Evolutionary conservation across 2,797 vertebrate genomes (phyloP).

Genomic region (Acanthurus tractus): DNA sequence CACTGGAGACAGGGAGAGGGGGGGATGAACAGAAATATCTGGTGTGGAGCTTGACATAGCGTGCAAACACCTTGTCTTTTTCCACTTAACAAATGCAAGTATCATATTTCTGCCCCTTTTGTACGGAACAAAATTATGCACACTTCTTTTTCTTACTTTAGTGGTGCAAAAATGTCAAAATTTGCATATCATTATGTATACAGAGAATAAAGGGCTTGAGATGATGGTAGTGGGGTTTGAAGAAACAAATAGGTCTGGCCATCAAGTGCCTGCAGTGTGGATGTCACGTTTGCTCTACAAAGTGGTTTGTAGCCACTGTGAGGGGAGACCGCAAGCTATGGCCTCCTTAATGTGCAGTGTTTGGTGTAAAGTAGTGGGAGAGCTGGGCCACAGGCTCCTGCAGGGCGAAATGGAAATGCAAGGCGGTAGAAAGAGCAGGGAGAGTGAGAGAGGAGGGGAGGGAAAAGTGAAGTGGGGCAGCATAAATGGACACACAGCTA

Average conservation of each 20-base stretch:
- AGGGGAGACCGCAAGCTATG: slow-evolving; percentile 45
- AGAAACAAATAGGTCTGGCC: slow-evolving; percentile 22
- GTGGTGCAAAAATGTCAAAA: slow-evolving; percentile 44
- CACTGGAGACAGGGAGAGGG: slow-evolving; percentile 33
- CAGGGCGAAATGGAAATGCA: slow-evolving; percentile 56
- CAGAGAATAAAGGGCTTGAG: slow-evolving; percentile 6
- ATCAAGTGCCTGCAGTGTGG: slow-evolving; percentile 9
- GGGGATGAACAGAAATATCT: slow-evolving; percentile 44
- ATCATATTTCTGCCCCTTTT: slow-evolving; percentile 8
- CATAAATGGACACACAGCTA: slow-evolving; percentile 27
- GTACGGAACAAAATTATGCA: slow-evolving; percentile 17
- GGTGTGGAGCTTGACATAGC: slow-evolving; percentile 29
- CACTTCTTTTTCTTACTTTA: slow-evolving; percentile 13
- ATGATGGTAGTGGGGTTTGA: too few species aligned
- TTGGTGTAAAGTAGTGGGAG: slow-evolving; percentile 46
- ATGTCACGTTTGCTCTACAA: slow-evolving; percentile 30
- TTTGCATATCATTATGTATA: slow-evolving; percentile 38
- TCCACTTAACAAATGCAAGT: slow-evolving; percentile 18
- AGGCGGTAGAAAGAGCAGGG: slow-evolving; percentile 20
- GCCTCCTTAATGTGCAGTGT: slow-evolving; percentile 46
- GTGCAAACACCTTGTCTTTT: slow-evolving; percentile 34
- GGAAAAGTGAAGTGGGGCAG: slow-evolving; percentile 25
- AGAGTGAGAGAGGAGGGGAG: not conserved
- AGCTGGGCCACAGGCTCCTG: slow-evolving; percentile 44
- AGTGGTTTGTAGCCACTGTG: slow-evolving; percentile 28